Evolutionary conservation across 2,797 vertebrate species (phyloP).

Genomic region (Sebastes oblongus): DNA sequence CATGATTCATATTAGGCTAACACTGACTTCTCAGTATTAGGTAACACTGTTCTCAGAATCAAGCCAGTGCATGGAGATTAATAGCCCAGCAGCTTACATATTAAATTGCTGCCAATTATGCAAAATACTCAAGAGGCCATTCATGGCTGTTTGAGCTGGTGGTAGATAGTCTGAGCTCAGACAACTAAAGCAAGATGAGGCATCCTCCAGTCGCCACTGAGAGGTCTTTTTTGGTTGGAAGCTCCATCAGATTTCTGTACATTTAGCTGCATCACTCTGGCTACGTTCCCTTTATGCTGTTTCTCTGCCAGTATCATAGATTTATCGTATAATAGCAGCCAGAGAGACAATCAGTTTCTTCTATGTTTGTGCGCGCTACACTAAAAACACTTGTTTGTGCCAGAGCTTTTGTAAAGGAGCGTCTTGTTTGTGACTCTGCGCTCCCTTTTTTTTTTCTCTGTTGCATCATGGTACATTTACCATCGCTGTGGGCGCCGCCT

Average conservation of each 20-base stretch:
- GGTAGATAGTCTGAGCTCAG: conserved; percentile 9
- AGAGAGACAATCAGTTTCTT: conserved; percentile 2
- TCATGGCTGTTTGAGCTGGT: conserved; percentile 49
- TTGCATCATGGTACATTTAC: conserved; percentile 59
- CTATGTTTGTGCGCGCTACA: neutral
- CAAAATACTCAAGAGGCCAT: conserved; percentile 62
- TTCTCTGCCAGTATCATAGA: conserved; percentile 5
- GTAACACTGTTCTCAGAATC: conserved; percentile 50
- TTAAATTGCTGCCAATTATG: conserved; percentile 69
- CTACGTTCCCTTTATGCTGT: neutral
- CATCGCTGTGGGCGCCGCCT: conserved; percentile 48
- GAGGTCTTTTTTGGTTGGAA: neutral
- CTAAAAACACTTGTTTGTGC: conserved; percentile 31
- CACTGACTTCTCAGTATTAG: conserved; percentile 26
- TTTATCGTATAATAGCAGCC: conserved; percentile 18
- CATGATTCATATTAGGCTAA: conserved; percentile 16
- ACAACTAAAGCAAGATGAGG: neutral
- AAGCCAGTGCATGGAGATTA: conserved; percentile 50
- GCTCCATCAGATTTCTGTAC: neutral
- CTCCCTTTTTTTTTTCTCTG: conserved; percentile 5
- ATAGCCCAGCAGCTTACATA: conserved; percentile 55
- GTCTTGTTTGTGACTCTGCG: conserved; percentile 42
- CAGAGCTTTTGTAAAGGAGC: conserved; percentile 29
- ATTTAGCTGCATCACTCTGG: neutral
- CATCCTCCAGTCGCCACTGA: neutral